phyloP scores from a whole-genome alignment of 2,113 vertebrate species.

The Chlorocebus sabaeus region DNA sequence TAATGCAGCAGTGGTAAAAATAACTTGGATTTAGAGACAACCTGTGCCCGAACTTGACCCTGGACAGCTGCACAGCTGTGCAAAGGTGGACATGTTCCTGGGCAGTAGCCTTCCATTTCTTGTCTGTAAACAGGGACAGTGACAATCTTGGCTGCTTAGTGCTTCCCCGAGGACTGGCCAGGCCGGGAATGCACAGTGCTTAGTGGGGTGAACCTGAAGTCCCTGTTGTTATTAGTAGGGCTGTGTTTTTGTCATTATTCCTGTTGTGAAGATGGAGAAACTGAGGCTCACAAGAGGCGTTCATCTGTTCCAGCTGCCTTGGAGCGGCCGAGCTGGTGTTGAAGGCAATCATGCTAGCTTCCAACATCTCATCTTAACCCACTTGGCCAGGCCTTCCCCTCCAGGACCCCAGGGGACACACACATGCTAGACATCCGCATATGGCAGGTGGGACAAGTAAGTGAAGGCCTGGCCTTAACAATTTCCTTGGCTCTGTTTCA shows the following conservation, averaged over 20 bases:
- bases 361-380: background rate
- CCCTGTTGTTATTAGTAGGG: background rate
- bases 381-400: background rate
- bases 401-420: background rate
- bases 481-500: background rate
- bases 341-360: background rate
- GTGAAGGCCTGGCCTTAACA: no score
- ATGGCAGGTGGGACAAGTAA: no score
- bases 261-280: background rate
- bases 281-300: background rate
- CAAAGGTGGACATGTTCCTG: background rate
- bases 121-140: background rate
- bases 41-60: no score
- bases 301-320: background rate
- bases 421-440: no score
- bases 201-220: background rate
- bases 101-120: background rate
- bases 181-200: no score
- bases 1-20: background rate
- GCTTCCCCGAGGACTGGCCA: background rate
- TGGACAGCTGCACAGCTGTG: background rate
- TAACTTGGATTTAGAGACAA: background rate
- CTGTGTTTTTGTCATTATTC: background rate
- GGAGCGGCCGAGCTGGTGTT: background rate
- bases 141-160: background rate